Evolutionary conservation across 2,888 invertebrate genomes (phyloP).

Genomic region (Drosophila birchii): DNA sequence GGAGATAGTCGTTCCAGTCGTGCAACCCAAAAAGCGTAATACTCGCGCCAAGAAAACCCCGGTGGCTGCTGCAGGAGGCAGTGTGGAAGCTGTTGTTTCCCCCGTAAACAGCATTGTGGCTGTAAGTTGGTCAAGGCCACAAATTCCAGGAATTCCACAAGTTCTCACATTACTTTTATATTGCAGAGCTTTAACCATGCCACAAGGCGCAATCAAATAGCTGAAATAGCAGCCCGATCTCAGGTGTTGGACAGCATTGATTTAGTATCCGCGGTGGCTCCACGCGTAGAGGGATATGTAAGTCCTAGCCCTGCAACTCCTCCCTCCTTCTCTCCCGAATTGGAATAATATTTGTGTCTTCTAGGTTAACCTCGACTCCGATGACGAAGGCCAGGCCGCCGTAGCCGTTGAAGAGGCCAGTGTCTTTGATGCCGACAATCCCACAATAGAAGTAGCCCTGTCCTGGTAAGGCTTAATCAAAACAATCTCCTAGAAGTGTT

Average conservation of each 20-base stretch:
- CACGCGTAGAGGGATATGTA: conserved; percentile 74
- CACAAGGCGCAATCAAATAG: conserved; percentile 23
- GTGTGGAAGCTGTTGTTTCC: background rate
- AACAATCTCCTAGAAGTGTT: background rate
- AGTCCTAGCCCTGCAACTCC: too few species aligned
- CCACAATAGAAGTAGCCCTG: conserved; percentile 70
- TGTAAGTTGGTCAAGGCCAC: background rate
- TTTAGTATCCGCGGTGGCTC: conserved; percentile 70
- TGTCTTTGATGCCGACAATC: conserved; percentile 74
- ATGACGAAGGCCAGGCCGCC: conserved; percentile 41
- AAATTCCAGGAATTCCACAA: background rate
- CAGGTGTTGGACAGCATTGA: conserved; percentile 69
- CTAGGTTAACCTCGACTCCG: conserved; percentile 71
- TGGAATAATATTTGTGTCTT: background rate
- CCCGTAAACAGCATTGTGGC: conserved; percentile 2
- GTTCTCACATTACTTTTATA: too few species aligned
- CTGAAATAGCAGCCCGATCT: conserved; percentile 68
- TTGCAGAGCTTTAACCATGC: background rate
- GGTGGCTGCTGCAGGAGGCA: background rate
- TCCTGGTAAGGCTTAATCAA: conserved; percentile 56
- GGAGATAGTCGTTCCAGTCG: background rate
- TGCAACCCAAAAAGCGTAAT: conserved; percentile 4
- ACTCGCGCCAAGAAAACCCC: background rate
- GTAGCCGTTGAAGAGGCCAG: background rate
- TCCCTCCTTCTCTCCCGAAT: too few species aligned